Conservation (phyloP, 2,113 vertebrate species). For the Sinocyclocheilus grahami region DNA sequence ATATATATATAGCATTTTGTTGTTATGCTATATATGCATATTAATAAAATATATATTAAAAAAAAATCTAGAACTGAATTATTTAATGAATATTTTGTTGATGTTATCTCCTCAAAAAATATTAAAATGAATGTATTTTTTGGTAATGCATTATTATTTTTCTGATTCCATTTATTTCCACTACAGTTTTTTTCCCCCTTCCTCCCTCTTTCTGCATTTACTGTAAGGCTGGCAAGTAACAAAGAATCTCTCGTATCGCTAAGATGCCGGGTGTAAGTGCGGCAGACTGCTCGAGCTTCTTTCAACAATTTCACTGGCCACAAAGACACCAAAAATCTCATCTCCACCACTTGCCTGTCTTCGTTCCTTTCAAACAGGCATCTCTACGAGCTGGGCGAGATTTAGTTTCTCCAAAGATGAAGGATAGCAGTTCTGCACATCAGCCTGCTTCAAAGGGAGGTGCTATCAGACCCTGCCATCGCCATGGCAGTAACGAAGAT, state of each 20-base stretch:
- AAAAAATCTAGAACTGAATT: neutral
- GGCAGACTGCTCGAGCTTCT: constrained; percentile 10
- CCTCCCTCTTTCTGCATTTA: neutral
- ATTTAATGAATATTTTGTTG: neutral
- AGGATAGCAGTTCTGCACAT: constrained; percentile 70
- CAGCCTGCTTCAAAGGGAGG: constrained; percentile 68
- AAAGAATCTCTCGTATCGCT: neutral
- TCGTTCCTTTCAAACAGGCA: constrained; percentile 67
- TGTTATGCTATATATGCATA: neutral
- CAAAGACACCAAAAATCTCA: constrained; percentile 31
- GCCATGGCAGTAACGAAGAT: constrained; percentile 68
- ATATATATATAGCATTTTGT: neutral
- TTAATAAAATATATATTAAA: neutral
- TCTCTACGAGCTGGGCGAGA: constrained; percentile 63
- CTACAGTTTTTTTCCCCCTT: neutral
- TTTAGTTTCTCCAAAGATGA: constrained; percentile 71
- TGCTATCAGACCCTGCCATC: constrained; percentile 66
- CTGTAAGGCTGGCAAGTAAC: neutral
- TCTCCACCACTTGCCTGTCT: constrained; percentile 73
- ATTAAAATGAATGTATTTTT: neutral
- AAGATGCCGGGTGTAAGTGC: neutral
- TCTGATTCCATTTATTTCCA: neutral
- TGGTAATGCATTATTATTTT: neutral
- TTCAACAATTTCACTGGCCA: constrained; percentile 30
- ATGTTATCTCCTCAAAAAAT: neutral